These are phyloP conservation scores for Tetanocera ferruginea DNA, from an alignment of 2,888 invertebrate species.

Conservation along the genomic window DNA sequence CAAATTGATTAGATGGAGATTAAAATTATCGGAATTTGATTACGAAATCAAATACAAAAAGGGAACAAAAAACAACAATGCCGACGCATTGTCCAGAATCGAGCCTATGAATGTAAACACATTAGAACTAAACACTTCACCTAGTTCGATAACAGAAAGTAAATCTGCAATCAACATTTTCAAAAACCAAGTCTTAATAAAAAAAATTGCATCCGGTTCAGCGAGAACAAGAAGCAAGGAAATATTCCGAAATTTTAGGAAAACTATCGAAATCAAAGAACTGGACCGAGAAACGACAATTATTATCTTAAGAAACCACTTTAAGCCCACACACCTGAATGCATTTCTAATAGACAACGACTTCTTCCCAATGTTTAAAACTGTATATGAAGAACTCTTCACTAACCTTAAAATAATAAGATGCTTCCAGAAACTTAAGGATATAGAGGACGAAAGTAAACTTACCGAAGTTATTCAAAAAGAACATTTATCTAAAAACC, in stretches of 20 bases:
- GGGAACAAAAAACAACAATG: constrained; percentile 19
- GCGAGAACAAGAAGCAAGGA: not conserved
- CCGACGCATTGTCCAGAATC: constrained; percentile 14
- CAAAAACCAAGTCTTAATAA: constrained; percentile 2
- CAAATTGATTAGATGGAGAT: constrained; percentile 10
- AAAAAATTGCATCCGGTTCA: not conserved
- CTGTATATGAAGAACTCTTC: not conserved
- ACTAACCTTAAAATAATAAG: not conserved
- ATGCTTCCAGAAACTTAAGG: not conserved
- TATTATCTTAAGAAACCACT: not conserved
- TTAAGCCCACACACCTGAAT: not conserved
- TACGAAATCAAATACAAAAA: constrained; percentile 21
- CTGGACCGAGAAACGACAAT: not conserved
- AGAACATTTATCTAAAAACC: constrained; percentile 1
- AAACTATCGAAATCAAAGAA: not conserved
- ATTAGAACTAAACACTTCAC: not conserved
- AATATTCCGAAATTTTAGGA: not conserved
- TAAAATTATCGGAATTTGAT: constrained; percentile 19
- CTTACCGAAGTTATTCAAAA: not conserved
- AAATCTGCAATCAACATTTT: constrained; percentile 2
- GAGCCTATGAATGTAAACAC: not conserved
- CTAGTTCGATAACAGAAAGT: not conserved
- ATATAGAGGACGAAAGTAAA: not conserved
- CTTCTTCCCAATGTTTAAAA: not conserved
- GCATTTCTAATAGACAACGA: not conserved